Base-by-base conservation (phyloP, 2,888 invertebrate genomes). In the Tetheella fluctuosa region DNA sequence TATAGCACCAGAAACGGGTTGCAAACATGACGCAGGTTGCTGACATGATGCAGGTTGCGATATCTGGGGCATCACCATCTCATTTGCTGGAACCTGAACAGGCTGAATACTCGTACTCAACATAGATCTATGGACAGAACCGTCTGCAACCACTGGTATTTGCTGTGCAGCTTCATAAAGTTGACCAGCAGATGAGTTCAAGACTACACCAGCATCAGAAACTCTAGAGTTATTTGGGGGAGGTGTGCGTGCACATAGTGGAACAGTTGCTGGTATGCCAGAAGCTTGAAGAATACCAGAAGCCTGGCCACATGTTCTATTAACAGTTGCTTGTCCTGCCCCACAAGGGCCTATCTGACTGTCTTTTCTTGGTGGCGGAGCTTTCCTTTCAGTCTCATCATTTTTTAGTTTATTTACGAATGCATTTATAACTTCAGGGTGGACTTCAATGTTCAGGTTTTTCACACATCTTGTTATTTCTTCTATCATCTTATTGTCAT, bases 341-440 rank as follows among this genome's bases (percentile, higher is more conserved):
- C 8, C 20, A 48, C 48, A 48, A 20, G 48, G 48, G 20, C 48
- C 10, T 48, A 2, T 20, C 17, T 8, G 20, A 48, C 2, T n/a
- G 2, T 48, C 48, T 23, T 58, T 60, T 7, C 15, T 57, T 17
- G 42, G 12, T 15, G 68, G 64, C 7, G 65, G 62, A 6, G 69
- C 59, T 60, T 72, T 81, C 55, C 85, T 71, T n/a, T 59, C 55
- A 0, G 25, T 13, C 69, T 85, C 79, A 55, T 65, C 80, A 15
- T 61, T 59, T 58, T 79, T 81, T 20, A 88, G 67, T 63, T 70
- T 76, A 7, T 70, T 67, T 0, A 87, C 64, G 65, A 88, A 86
- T 3, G 55, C 54, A n/a, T 80, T 64, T 20, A 86, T 72, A 37
- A 64, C 63, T 25, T 76, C 37, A 0, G 68, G 59, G 28, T 59